Conservation (phyloP, 2,797 vertebrate genomes). For the Peromyscus nudipes region DNA sequence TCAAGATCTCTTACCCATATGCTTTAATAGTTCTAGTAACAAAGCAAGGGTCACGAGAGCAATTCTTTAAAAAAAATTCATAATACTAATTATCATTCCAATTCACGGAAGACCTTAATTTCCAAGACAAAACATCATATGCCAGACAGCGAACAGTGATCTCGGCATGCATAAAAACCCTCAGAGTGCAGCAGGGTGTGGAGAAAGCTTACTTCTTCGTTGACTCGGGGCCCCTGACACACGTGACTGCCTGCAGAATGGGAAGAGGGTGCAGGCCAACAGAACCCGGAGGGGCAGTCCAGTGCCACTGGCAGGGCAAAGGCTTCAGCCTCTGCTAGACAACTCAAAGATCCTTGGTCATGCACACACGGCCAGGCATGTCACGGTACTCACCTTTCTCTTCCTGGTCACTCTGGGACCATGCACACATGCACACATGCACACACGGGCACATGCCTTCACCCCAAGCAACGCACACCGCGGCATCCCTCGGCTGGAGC, state of each 20-base stretch:
- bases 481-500: constrained; percentile 84
- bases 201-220: neutral
- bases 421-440: too few species aligned
- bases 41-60: neutral
- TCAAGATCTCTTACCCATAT: neutral
- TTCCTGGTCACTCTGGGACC: constrained; percentile 88
- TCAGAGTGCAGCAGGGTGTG: neutral
- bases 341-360: neutral
- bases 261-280: neutral
- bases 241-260: accelerated
- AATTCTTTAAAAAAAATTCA: neutral
- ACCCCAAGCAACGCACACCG: too few species aligned
- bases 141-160: neutral
- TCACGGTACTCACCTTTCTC: constrained; percentile 88
- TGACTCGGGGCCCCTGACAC: accelerated
- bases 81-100: constrained; percentile 1
- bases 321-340: neutral
- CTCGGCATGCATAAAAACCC: neutral
- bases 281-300: neutral
- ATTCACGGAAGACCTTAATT: neutral
- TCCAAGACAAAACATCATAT: neutral
- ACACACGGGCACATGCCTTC: too few species aligned
- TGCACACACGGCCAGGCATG: too few species aligned
- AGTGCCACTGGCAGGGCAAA: neutral
- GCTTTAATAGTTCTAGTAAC: neutral